Percentiles rank a stretch among this genome's conserved stretches.
phyloP scores from a whole-genome alignment of 2,113 vertebrate species.

The Ceyx margarethae region DNA sequence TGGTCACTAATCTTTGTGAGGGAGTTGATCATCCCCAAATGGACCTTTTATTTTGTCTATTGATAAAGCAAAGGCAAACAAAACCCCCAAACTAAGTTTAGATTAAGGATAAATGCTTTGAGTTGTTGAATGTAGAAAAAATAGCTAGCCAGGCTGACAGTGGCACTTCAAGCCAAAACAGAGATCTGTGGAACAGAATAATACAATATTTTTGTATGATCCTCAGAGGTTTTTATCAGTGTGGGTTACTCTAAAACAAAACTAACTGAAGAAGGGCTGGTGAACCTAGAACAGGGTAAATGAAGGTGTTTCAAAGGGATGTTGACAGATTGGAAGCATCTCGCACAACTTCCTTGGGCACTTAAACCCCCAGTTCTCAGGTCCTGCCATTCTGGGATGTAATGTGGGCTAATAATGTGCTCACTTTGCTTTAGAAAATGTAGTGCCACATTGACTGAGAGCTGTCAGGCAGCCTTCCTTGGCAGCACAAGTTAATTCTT shows the following conservation, averaged over 20 bases:
- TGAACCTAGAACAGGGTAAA: background rate
- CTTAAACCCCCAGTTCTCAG: background rate
- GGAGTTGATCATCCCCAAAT: background rate
- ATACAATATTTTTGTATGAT: background rate
- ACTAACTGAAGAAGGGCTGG: background rate
- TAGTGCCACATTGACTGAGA: background rate
- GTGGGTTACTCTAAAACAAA: background rate
- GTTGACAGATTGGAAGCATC: background rate
- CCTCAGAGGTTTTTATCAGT: background rate
- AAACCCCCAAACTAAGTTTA: background rate
- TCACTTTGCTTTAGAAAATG: background rate
- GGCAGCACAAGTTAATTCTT: background rate
- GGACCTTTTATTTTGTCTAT: background rate
- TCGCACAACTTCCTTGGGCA: fast-evolving
- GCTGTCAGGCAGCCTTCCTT: background rate
- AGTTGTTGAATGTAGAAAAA: background rate
- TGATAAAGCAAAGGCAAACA: background rate
- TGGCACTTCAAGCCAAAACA: background rate
- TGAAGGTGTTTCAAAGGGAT: background rate
- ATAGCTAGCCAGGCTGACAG: background rate
- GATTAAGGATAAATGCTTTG: background rate
- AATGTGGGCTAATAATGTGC: too few relatives aligned
- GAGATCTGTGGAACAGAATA: background rate
- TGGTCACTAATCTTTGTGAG: background rate
- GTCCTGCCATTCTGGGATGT: background rate